phyloP scores from a whole-genome alignment of 2,797 vertebrate genomes.

The Siniperca obscura region DNA sequence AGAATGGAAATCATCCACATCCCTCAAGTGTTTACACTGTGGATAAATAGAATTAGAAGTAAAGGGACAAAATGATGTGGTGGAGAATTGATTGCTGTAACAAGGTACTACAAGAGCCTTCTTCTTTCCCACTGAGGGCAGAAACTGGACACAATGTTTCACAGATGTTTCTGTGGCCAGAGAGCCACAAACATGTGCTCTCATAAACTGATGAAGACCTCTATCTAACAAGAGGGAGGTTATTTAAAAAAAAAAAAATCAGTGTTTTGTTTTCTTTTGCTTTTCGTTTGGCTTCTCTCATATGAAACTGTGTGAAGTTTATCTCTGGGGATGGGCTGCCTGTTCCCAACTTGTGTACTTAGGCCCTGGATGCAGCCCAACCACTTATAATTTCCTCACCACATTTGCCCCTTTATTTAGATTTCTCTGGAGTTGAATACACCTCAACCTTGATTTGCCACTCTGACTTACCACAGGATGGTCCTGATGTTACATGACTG shows the following conservation, averaged over 20 bases:
- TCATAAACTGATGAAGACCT: conserved; percentile 79
- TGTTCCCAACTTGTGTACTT: conserved; percentile 66
- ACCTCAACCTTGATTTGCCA: conserved; percentile 72
- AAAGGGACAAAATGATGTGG: conserved; percentile 52
- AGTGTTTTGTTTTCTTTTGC: conserved; percentile 76
- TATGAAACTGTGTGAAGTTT: conserved; percentile 71
- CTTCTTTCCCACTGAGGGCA: conserved; percentile 64
- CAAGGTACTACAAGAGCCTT: conserved; percentile 65
- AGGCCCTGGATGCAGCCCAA: conserved; percentile 59
- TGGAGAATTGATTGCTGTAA: conserved; percentile 58
- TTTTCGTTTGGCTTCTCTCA: conserved; percentile 64
- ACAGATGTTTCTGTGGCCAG: conserved; percentile 81
- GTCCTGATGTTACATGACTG: conserved; percentile 66
- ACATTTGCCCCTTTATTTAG: conserved; percentile 70
- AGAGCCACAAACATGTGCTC: conserved; percentile 81
- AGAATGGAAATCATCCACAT: conserved; percentile 46
- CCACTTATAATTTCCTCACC: conserved; percentile 70
- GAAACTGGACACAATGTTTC: conserved; percentile 78
- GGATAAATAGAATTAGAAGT: conserved; percentile 44
- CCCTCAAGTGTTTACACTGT: conserved; percentile 59
- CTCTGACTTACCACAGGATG: conserved; percentile 68
- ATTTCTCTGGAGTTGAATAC: conserved; percentile 62
- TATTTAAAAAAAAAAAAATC: conserved; percentile 61
- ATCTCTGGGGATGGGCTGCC: conserved; percentile 66
- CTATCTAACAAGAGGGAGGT: conserved; percentile 74